Conservation (phyloP, 2,888 invertebrate genomes). For the Anthophora plumipes region DNA sequence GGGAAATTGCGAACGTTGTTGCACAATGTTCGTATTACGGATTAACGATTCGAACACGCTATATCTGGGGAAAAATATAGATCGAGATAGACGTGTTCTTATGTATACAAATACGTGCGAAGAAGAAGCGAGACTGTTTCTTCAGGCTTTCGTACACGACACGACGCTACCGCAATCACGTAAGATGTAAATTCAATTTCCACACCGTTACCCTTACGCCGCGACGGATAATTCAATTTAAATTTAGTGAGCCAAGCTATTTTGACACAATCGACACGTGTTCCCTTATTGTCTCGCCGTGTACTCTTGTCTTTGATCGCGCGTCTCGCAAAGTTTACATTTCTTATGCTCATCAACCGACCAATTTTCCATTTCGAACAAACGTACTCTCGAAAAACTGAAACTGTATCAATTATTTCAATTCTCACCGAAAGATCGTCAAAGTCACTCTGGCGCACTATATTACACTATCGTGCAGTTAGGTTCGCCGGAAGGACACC, state of each 20-base stretch:
- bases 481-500: slow-evolving; percentile 39
- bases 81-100: neutral
- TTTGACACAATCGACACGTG: slow-evolving; percentile 66
- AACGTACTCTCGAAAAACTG: too few relatives aligned
- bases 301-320: neutral
- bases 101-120: neutral
- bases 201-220: slow-evolving; percentile 50
- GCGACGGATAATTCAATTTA: slow-evolving; percentile 71
- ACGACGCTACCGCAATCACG: slow-evolving; percentile 53
- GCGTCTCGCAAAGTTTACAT: slow-evolving; percentile 51
- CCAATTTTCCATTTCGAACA: slow-evolving; percentile 27
- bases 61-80: too few relatives aligned
- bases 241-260: slow-evolving; percentile 69
- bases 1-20: too few relatives aligned
- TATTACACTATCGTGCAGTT: slow-evolving; percentile 5
- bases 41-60: slow-evolving; percentile 9
- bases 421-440: too few relatives aligned
- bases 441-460: too few relatives aligned
- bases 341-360: slow-evolving; percentile 12
- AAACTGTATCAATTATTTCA: too few relatives aligned
- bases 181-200: slow-evolving; percentile 75
- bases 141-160: slow-evolving; percentile 33
- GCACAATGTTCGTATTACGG: neutral
- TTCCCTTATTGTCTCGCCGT: slow-evolving; percentile 43
- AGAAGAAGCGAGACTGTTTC: neutral